A percentile compares a stretch with the other conserved stretches of the same genome.
phyloP scores from a whole-genome alignment of 2,888 invertebrate species.

The Drosophila formosana region DNA sequence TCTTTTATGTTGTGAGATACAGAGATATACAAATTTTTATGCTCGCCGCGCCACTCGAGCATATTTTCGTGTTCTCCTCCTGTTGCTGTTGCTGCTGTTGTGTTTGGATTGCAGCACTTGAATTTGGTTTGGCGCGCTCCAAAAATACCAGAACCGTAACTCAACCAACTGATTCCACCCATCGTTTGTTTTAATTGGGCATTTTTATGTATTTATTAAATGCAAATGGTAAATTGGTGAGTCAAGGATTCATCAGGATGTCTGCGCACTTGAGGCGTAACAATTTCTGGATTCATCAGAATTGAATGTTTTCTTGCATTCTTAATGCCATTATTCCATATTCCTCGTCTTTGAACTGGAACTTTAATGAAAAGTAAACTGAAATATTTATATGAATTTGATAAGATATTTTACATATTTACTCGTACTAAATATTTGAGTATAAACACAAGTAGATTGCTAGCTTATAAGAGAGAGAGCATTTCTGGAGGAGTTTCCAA shows the following conservation, averaged over 20 bases:
- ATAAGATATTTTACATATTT: constrained; percentile 32
- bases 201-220: constrained; percentile 68
- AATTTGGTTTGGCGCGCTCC: constrained; percentile 61
- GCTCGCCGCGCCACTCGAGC: constrained; percentile 59
- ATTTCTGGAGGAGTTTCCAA: constrained; percentile 1
- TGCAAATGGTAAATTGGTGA: constrained; percentile 53
- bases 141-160: constrained; percentile 46
- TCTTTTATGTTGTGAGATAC: constrained; percentile 63
- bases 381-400: constrained; percentile 16
- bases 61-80: constrained; percentile 57
- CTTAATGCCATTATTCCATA: not conserved
- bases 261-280: constrained; percentile 31
- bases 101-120: constrained; percentile 51
- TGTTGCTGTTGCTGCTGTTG: constrained; percentile 26
- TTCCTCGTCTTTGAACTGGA: not conserved
- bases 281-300: constrained; percentile 17
- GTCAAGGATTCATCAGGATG: constrained; percentile 17
- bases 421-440: constrained; percentile 1
- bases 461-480: constrained; percentile 9
- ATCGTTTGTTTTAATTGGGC: constrained; percentile 75
- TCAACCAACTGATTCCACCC: constrained; percentile 51
- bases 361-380: constrained; percentile 36
- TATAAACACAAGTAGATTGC: not conserved
- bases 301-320: constrained; percentile 4
- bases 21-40: constrained; percentile 73